These are phyloP conservation scores for Conus ventricosus DNA, from an alignment of 1,140 invertebrate species.

Conservation along the genomic window DNA sequence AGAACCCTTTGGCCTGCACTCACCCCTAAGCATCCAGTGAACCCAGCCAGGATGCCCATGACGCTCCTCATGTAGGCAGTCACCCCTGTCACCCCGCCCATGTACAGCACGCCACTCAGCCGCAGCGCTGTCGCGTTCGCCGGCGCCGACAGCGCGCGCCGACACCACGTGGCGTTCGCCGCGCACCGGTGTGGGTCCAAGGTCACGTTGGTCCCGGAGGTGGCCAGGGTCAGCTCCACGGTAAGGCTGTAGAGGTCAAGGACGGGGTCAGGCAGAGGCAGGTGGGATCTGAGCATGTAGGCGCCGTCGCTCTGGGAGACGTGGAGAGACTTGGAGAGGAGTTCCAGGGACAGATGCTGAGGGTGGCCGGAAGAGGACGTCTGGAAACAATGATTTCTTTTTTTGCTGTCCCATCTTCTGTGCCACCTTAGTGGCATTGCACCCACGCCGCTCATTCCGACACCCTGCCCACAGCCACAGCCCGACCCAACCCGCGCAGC, in stretches of 20 bases:
- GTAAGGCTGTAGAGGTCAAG: slow-evolving; percentile 39
- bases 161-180: background rate
- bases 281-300: background rate
- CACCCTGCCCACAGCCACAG: too few species aligned
- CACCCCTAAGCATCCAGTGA: slow-evolving; percentile 62
- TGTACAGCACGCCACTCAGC: slow-evolving; percentile 41
- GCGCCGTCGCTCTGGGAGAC: slow-evolving; percentile 39
- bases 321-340: slow-evolving; percentile 23
- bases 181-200: slow-evolving; percentile 37
- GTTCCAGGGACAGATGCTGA: slow-evolving; percentile 45
- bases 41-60: slow-evolving; percentile 38
- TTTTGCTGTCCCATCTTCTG: too few species aligned
- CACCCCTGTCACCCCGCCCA: slow-evolving; percentile 49
- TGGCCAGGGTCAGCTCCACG: slow-evolving; percentile 29
- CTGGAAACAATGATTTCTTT: slow-evolving; percentile 21
- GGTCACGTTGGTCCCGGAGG: slow-evolving; percentile 15
- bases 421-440: too few species aligned
- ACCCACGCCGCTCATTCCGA: too few species aligned
- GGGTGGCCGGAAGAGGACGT: slow-evolving; percentile 37
- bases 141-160: background rate
- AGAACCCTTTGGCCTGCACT: background rate
- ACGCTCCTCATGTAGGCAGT: slow-evolving; percentile 56
- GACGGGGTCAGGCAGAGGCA: slow-evolving; percentile 23
- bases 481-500: too few species aligned
- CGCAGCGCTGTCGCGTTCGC: slow-evolving; percentile 21